phyloP scores from a whole-genome alignment of 2,113 vertebrate species.

The Gymnogyps californianus region DNA sequence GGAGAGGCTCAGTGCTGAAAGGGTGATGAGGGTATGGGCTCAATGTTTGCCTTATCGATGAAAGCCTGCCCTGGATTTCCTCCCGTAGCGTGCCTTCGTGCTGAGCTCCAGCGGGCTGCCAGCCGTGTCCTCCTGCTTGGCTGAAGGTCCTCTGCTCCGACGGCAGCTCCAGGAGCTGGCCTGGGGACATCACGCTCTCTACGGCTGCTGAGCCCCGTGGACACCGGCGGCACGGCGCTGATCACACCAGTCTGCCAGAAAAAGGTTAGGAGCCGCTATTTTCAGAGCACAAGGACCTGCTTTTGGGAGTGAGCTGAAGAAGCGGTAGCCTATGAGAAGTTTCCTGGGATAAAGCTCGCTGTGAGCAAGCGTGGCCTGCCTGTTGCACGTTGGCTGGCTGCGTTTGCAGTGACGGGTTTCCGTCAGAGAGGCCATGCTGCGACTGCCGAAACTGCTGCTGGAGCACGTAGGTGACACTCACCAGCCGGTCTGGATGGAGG shows the following conservation, averaged over 20 bases:
- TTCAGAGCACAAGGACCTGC: neutral
- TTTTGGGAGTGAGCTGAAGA: neutral
- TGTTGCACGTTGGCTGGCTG: neutral
- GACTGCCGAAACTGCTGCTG: neutral
- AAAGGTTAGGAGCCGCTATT: neutral
- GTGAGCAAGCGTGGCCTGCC: neutral
- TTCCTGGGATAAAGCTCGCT: neutral
- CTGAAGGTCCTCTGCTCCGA: neutral
- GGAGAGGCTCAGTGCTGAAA: neutral
- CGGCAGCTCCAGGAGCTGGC: neutral
- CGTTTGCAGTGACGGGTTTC: neutral
- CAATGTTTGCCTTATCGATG: neutral
- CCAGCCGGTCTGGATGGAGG: neutral
- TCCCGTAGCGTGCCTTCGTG: neutral
- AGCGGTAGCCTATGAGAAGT: neutral
- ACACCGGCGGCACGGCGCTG: accelerated
- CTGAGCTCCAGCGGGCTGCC: neutral
- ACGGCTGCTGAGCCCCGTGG: accelerated
- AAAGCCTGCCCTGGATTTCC: neutral
- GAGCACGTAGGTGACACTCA: accelerated
- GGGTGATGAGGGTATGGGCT: neutral
- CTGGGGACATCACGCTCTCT: neutral
- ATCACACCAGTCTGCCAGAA: neutral
- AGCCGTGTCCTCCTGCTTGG: neutral
- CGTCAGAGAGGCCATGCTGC: neutral